Percentiles rank a stretch among this genome's conserved stretches.
These are phyloP conservation scores for Rhinophrynus dorsalis DNA, from an alignment of 2,797 vertebrate species.

Conservation along the genomic window DNA sequence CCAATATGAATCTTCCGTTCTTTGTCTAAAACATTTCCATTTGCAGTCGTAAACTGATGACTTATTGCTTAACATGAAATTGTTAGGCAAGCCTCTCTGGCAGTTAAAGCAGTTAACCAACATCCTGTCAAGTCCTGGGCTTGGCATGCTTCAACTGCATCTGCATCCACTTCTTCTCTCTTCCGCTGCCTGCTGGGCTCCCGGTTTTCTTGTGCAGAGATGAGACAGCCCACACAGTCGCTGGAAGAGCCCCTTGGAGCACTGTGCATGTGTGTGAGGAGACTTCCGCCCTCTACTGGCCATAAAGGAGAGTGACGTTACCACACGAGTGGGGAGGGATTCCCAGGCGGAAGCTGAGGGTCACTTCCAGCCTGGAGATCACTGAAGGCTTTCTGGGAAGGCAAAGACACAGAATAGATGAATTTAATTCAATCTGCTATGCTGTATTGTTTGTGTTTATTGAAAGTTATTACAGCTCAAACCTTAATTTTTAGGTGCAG, in stretches of 20 bases:
- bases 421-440: too few relatives aligned
- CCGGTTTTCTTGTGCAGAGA: not conserved
- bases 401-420: too few relatives aligned
- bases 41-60: not conserved
- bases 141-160: not conserved
- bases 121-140: not conserved
- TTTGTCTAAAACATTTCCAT: too few relatives aligned
- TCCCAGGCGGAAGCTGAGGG: constrained; percentile 80
- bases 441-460: too few relatives aligned
- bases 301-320: constrained; percentile 59
- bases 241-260: not conserved
- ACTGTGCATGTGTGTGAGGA: not conserved
- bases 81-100: not conserved
- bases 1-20: too few relatives aligned
- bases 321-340: constrained; percentile 90
- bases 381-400: constrained; percentile 81
- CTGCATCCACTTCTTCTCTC: not conserved
- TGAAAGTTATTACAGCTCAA: too few relatives aligned
- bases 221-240: not conserved
- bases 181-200: not conserved
- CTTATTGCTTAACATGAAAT: not conserved
- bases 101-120: not conserved
- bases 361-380: constrained; percentile 85
- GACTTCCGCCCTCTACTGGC: not conserved
- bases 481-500: too few relatives aligned